A percentile compares a stretch with the other conserved stretches of the same genome.
These are phyloP conservation scores for Autographa pulchrina DNA, from an alignment of 2,888 invertebrate species.

Conservation along the genomic window DNA sequence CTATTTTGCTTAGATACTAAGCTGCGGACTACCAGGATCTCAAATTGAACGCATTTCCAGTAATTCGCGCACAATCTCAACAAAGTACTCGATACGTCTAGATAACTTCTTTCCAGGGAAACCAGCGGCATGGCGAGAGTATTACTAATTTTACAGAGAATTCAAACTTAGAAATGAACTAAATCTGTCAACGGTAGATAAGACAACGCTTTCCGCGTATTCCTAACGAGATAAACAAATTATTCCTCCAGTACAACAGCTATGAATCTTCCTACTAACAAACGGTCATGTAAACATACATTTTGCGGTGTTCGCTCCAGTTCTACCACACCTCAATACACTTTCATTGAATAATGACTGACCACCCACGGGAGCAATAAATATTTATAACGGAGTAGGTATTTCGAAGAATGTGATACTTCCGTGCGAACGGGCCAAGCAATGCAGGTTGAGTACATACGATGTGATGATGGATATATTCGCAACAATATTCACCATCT, in stretches of 20 bases:
- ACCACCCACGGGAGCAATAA: slow-evolving; percentile 74
- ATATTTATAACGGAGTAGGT: slow-evolving; percentile 69
- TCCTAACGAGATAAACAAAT: slow-evolving; percentile 22
- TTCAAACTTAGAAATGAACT: slow-evolving; percentile 10
- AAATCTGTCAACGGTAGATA: slow-evolving; percentile 35
- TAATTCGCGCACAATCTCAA: background rate
- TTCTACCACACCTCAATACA: slow-evolving; percentile 59
- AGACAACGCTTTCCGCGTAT: slow-evolving; percentile 37
- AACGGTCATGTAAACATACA: slow-evolving; percentile 50
- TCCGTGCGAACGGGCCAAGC: slow-evolving; percentile 68
- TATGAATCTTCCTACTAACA: slow-evolving; percentile 46
- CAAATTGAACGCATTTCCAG: background rate
- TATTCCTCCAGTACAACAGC: slow-evolving; percentile 11
- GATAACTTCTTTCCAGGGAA: slow-evolving; percentile 33
- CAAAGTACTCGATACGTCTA: background rate
- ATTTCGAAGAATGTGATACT: slow-evolving; percentile 71
- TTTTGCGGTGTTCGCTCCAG: slow-evolving; percentile 60
- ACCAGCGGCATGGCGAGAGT: slow-evolving; percentile 14
- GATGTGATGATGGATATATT: slow-evolving; percentile 47
- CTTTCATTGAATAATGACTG: slow-evolving; percentile 67
- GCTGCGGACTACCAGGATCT: background rate
- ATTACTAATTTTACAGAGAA: slow-evolving; percentile 46
- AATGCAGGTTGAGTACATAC: slow-evolving; percentile 53
- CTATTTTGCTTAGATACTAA: background rate
- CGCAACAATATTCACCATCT: slow-evolving; percentile 18